phyloP scores from a whole-genome alignment of 1,140 invertebrate genomes.

The Hestina assimilis region DNA sequence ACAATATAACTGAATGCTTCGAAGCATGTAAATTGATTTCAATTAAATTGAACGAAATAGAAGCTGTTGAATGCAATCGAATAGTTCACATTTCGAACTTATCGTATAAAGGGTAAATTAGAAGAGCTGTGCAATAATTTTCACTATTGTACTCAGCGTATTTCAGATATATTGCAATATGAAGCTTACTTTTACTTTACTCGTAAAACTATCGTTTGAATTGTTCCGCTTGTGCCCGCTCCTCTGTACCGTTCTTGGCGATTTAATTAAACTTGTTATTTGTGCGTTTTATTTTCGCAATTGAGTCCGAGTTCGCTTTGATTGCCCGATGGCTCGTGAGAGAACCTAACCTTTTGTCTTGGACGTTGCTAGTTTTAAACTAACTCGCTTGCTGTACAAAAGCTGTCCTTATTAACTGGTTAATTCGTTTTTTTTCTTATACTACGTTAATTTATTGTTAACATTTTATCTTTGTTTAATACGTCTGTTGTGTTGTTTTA shows the following conservation, averaged over 20 bases:
- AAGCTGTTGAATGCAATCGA: no score
- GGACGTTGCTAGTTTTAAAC: constrained; percentile 15
- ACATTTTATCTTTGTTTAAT: neutral
- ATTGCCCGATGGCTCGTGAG: constrained; percentile 54
- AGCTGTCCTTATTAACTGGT: neutral
- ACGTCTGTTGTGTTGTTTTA: neutral
- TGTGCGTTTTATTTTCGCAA: constrained; percentile 75
- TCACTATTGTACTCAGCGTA: constrained; percentile 53
- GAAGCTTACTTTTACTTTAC: constrained; percentile 66
- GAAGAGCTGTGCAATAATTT: constrained; percentile 54
- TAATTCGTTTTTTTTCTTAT: neutral
- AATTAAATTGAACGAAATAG: no score
- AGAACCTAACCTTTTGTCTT: constrained; percentile 47
- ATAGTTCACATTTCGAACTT: neutral
- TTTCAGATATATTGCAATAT: constrained; percentile 59
- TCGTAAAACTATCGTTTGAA: constrained; percentile 72
- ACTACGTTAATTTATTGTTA: neutral
- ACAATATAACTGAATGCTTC: no score
- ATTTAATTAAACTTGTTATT: constrained; percentile 78
- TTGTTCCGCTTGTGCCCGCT: constrained; percentile 61
- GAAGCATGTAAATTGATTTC: no score
- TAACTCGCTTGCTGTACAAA: constrained; percentile 8
- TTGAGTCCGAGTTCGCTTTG: constrained; percentile 59
- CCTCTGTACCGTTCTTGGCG: constrained; percentile 55
- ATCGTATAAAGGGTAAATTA: constrained; percentile 33